Base-by-base conservation (phyloP, 2,797 vertebrate species). In the Gobionotothen gibberifrons region DNA sequence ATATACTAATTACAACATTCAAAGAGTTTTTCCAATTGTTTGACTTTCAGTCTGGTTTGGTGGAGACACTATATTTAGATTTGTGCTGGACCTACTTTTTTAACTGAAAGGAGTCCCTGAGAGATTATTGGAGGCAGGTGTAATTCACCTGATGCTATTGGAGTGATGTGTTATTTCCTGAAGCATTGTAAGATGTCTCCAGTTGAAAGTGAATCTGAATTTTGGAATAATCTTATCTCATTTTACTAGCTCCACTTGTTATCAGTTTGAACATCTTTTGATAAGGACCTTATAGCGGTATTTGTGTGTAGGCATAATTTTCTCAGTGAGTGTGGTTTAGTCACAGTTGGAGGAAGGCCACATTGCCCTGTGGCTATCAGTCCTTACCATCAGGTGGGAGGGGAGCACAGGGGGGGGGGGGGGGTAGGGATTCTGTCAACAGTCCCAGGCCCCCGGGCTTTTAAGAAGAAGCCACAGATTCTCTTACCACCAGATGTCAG, bases 401-500 rank as follows among this genome's bases (percentile, higher is more conserved):
- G 81, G 76, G 32, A 36, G 32, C 32, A 36, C 86, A 85, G 78
- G 60, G 70, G 72, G 59, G 61, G 52, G 69, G 80, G 76, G n/a
- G 26, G n/a, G 56, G 49, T 62, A 8, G 10, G 26, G 3, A 26
- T 5, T 42, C 83, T 89, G 87, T 92, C 89, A 89, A 83, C 87
- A 90, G 82, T 79, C 80, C 59, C 72, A 17, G 81, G 84, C 86
- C 89, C 70, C 72, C 5, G 52, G 81, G 82, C 73, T 66, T 82
- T 84, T 70, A 82, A 87, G 82, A 82, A 87, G 82, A 81, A 89
- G 82, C 72, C 74, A 77, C 78, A 90, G 88, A 93, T 94, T 92
- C 73, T 90, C 89, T 94, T 94, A 89, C 94, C 88, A 82, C 88
- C 90, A 93, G 89, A 93, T 94, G 93, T 93, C 93, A 84, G 78